These are phyloP conservation scores for Tursiops truncatus DNA, from an alignment of 2,113 vertebrate genomes.

Conservation along the genomic window DNA sequence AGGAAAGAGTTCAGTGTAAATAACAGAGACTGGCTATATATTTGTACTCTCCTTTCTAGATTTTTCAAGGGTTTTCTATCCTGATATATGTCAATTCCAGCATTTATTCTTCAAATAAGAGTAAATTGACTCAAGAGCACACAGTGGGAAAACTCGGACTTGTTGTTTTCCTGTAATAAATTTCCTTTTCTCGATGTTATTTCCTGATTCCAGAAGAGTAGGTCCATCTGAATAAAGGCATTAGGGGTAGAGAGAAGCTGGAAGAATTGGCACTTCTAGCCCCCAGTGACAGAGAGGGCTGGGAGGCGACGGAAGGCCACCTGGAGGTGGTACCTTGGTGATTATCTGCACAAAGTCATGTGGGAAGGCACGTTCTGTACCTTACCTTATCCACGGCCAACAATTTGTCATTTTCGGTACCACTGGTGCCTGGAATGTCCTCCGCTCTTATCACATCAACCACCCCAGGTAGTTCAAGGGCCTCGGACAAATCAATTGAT, in stretches of 20 bases:
- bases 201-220: not conserved
- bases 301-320: not conserved
- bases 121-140: not conserved
- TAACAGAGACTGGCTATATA: not conserved
- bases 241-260: not conserved
- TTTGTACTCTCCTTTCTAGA: slow-evolving; percentile 10
- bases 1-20: not conserved
- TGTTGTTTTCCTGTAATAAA: not conserved
- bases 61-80: not conserved
- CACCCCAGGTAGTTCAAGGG: slow-evolving; percentile 78
- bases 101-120: not conserved
- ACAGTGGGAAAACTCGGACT: not conserved
- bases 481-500: slow-evolving; percentile 81
- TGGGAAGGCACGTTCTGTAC: slow-evolving; percentile 49
- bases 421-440: slow-evolving; percentile 83
- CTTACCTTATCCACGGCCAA: slow-evolving; percentile 82
- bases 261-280: not conserved
- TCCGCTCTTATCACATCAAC: slow-evolving; percentile 80
- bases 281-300: not conserved
- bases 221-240: not conserved
- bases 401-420: slow-evolving; percentile 68
- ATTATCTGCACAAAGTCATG: not conserved
- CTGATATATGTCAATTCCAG: not conserved
- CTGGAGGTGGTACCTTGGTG: not conserved
- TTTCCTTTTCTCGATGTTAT: not conserved